Conservation (phyloP, 2,797 vertebrate species). For the Picus viridis region DNA sequence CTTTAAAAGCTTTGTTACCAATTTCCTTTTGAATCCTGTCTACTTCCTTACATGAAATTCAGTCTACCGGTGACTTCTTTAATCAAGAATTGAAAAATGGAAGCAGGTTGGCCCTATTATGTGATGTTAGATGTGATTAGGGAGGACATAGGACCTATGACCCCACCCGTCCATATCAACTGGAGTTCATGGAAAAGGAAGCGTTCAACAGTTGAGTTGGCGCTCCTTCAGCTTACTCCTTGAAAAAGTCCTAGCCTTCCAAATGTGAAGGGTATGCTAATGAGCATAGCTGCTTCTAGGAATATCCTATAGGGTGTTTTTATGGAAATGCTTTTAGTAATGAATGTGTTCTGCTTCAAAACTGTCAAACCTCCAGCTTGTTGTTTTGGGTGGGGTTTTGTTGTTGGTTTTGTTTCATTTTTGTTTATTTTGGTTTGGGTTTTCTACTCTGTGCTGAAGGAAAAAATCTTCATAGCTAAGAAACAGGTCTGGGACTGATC, state of each 20-base stretch:
- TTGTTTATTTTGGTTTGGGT: background rate
- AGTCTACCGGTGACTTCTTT: background rate
- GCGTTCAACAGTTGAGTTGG: background rate
- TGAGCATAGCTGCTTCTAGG: background rate
- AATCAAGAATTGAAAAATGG: background rate
- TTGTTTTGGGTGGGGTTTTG: background rate
- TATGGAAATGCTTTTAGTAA: background rate
- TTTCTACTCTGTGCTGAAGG: background rate
- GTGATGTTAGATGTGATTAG: background rate
- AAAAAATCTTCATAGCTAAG: background rate
- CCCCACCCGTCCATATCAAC: background rate
- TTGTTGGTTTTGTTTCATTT: too few relatives aligned
- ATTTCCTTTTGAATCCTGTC: background rate
- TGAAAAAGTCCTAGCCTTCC: background rate
- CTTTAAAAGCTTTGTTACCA: background rate
- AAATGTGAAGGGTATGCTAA: background rate
- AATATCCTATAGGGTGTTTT: background rate
- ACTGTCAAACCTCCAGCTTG: background rate
- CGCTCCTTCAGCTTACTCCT: background rate
- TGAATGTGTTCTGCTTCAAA: background rate
- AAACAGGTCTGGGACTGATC: background rate
- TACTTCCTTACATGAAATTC: background rate
- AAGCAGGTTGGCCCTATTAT: background rate
- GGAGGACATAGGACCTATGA: background rate
- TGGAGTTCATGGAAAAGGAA: background rate